Evolutionary conservation across 1,140 invertebrate genomes (phyloP).

Genomic region (Periplaneta americana): DNA sequence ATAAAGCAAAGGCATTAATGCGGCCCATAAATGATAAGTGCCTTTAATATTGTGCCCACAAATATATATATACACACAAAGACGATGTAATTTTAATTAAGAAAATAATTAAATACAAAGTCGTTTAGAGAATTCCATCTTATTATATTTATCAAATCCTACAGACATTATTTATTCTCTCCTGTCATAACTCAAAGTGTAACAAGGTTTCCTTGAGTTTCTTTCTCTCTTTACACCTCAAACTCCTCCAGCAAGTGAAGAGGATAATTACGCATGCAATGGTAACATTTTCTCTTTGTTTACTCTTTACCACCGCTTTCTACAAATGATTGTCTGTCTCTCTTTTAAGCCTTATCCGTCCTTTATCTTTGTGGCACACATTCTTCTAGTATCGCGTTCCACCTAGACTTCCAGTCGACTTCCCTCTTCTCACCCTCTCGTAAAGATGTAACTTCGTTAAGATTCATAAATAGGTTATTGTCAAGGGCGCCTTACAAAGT

Average conservation of each 20-base stretch:
- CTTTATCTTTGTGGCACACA: not conserved
- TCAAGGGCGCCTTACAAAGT: not conserved
- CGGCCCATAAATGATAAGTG: not conserved
- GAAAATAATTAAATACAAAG: not conserved
- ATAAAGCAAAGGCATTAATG: not conserved
- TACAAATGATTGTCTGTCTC: not conserved
- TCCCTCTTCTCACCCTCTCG: not conserved
- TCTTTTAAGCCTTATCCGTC: not conserved
- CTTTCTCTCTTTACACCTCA: not conserved
- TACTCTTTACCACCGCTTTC: not conserved
- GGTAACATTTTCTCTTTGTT: not conserved
- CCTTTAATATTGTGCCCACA: not conserved
- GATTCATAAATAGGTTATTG: not conserved
- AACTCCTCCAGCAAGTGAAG: too few relatives aligned
- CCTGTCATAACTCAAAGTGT: not conserved
- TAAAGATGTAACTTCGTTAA: not conserved
- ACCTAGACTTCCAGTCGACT: not conserved
- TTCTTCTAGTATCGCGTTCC: not conserved
- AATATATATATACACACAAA: not conserved
- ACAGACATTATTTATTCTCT: not conserved
- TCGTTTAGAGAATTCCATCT: not conserved
- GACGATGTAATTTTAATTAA: not conserved
- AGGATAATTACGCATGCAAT: not conserved
- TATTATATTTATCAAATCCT: not conserved
- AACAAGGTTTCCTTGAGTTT: not conserved